Evolutionary conservation across 2,797 vertebrate genomes (phyloP).

Genomic region (Denticeps clupeoides): DNA sequence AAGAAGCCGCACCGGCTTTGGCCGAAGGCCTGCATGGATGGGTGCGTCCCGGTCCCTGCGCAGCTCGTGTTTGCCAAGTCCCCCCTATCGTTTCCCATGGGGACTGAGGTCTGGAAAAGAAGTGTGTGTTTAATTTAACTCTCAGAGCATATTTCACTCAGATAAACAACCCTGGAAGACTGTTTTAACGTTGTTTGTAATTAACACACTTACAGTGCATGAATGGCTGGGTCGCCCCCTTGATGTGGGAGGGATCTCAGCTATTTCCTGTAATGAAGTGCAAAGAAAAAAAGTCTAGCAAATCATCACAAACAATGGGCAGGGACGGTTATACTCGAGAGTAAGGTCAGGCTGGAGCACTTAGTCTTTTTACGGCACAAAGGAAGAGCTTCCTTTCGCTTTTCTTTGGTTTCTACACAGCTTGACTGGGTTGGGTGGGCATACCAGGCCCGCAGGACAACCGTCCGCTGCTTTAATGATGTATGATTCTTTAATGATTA

Average conservation of each 20-base stretch:
- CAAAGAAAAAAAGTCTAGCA: background rate
- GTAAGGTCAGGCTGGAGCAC: background rate
- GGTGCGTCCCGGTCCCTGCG: conserved; percentile 62
- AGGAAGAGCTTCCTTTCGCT: background rate
- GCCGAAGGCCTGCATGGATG: conserved; percentile 41
- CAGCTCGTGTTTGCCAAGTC: conserved; percentile 50
- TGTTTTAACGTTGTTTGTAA: conserved; percentile 57
- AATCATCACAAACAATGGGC: background rate
- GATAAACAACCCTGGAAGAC: conserved; percentile 60
- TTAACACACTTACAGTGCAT: conserved; percentile 56
- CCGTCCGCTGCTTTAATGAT: too few relatives aligned
- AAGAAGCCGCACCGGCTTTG: conserved; percentile 5
- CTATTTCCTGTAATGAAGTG: background rate
- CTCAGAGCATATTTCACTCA: conserved; percentile 60
- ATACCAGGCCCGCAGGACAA: too few relatives aligned
- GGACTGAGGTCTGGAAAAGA: conserved; percentile 63
- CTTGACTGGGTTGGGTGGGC: background rate
- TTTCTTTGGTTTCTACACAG: background rate
- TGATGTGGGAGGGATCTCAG: conserved; percentile 57
- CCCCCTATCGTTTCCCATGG: conserved; percentile 59
- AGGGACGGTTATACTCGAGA: background rate
- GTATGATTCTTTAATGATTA: too few relatives aligned
- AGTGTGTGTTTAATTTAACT: conserved; percentile 61
- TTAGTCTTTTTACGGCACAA: background rate
- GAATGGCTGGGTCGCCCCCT: too few relatives aligned